Conservation (phyloP, 1,140 invertebrate genomes). For the Drosophila orosa region DNA sequence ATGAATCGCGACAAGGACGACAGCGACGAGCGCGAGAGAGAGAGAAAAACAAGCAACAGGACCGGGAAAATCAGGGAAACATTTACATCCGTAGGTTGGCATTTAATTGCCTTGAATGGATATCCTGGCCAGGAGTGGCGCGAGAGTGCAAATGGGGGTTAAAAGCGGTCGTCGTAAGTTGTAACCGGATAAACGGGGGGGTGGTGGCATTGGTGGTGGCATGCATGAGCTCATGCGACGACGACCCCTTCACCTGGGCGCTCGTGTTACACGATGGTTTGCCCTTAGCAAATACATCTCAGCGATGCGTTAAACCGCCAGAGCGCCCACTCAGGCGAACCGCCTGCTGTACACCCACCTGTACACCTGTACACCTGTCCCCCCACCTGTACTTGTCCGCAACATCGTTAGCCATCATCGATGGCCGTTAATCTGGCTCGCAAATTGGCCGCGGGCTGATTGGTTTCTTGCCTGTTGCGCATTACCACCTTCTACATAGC, state of each 20-base stretch:
- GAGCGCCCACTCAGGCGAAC: constrained; percentile 8
- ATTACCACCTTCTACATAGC: constrained; percentile 10
- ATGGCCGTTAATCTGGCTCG: constrained; percentile 34
- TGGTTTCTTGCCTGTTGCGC: constrained; percentile 46
- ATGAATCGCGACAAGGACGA: constrained; percentile 20
- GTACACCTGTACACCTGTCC: too few species aligned
- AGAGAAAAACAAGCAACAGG: constrained; percentile 5
- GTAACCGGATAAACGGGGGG: constrained; percentile 29
- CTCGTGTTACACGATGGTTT: constrained; percentile 29
- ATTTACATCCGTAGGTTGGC: constrained; percentile 23
- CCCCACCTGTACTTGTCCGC: constrained; percentile 1
- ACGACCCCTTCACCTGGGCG: constrained; percentile 16
- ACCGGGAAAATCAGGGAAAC: constrained; percentile 4
- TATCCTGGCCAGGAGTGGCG: constrained; percentile 4
- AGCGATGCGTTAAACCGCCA: constrained; percentile 33
- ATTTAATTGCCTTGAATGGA: constrained; percentile 35
- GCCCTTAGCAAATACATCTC: constrained; percentile 43
- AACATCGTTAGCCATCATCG: constrained; percentile 20
- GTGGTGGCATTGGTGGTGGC: constrained; percentile 8
- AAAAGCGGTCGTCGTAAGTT: constrained; percentile 17
- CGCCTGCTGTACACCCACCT: not conserved
- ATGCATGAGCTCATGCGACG: constrained; percentile 22
- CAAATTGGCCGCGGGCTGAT: constrained; percentile 45
- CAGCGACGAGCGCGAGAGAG: not conserved
- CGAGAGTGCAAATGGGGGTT: not conserved